Base-by-base conservation (phyloP, 2,888 invertebrate genomes). In the Drosophila nr. medialis region DNA sequence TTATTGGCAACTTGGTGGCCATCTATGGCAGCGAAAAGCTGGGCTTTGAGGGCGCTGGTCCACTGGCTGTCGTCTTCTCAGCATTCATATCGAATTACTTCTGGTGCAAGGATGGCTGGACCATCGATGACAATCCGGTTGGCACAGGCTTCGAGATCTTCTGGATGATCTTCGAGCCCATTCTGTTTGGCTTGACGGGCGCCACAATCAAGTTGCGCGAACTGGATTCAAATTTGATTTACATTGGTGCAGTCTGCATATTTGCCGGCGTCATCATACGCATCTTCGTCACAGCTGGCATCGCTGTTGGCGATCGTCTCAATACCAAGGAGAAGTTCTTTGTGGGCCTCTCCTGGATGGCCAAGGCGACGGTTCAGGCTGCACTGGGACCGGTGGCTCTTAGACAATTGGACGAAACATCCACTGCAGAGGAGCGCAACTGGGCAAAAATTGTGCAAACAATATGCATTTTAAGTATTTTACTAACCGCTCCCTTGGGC, bases 351-450 rank as follows among this genome's bases (percentile, higher is more conserved):
- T 95, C 98, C 0, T 98, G 98, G 96, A 96, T 99, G 95, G 97
- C 99, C 2, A 99, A 99, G 93, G 99, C 99, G 7, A 99, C 99
- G n/a, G 99, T 99, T 0, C 99, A 98, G 95, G 97, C 97, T 24
- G 97, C 97, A 0, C 93, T 98, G 48, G 97, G 96, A 0, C 96
- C 97, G 0, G 96, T 96, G 1, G 95, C 96, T 0, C 92, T 97
- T 40, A 96, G 96, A 81, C 94, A 95, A 72, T 94, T 96, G 0
- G 92, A 83, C 60, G 89, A 85, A 45, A 92, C 93, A 51, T 83
- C 92, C 0, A 92, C 86, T 0, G 94, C 94, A 1, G 91, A 93
- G 4, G 94, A 95, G 38, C 91, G 94, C 42, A 92, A 93, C 18
- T 96, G 95, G 91, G 97, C 96, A 0, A 94, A 95, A 64, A 95